A percentile compares a stretch with the other conserved stretches of the same genome.
These are phyloP conservation scores for Narcine bancroftii DNA, from an alignment of 2,113 vertebrate species.

Conservation along the genomic window DNA sequence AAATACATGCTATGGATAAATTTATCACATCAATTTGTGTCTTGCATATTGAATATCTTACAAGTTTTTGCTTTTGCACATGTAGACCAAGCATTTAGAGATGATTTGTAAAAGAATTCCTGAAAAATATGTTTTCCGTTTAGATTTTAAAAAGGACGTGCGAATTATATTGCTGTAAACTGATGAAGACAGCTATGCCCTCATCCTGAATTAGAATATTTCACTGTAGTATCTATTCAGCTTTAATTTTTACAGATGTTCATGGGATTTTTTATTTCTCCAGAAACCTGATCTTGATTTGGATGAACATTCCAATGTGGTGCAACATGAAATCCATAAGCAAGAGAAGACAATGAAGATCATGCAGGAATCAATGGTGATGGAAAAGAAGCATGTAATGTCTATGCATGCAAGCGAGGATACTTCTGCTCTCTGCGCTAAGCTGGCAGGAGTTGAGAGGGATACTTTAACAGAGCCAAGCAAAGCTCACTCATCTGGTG, in stretches of 20 bases:
- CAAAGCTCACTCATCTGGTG: slow-evolving; percentile 37
- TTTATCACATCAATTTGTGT: not conserved
- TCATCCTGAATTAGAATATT: not conserved
- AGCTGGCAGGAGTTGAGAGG: slow-evolving; percentile 42
- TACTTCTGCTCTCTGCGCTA: slow-evolving; percentile 41
- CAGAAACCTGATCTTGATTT: slow-evolving; percentile 58
- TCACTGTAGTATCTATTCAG: not conserved
- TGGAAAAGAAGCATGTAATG: slow-evolving; percentile 59
- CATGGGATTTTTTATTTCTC: slow-evolving; percentile 21
- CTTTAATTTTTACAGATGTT: not conserved
- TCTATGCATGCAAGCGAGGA: slow-evolving; percentile 55
- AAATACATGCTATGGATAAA: not conserved
- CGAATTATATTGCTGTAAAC: not conserved
- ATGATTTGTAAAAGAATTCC: not conserved
- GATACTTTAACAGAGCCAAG: slow-evolving; percentile 48
- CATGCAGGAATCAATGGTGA: slow-evolving; percentile 54
- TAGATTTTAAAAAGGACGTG: not conserved
- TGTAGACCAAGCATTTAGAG: not conserved
- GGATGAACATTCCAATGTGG: slow-evolving; percentile 47
- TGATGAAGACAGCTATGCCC: not conserved
- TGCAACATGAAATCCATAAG: slow-evolving; percentile 42
- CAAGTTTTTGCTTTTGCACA: not conserved
- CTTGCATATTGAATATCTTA: not conserved
- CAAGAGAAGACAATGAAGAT: slow-evolving; percentile 53
- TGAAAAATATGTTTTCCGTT: not conserved